These are phyloP conservation scores for Phylloscopus whistleri DNA, from an alignment of 2,113 vertebrate species.

Conservation along the genomic window DNA sequence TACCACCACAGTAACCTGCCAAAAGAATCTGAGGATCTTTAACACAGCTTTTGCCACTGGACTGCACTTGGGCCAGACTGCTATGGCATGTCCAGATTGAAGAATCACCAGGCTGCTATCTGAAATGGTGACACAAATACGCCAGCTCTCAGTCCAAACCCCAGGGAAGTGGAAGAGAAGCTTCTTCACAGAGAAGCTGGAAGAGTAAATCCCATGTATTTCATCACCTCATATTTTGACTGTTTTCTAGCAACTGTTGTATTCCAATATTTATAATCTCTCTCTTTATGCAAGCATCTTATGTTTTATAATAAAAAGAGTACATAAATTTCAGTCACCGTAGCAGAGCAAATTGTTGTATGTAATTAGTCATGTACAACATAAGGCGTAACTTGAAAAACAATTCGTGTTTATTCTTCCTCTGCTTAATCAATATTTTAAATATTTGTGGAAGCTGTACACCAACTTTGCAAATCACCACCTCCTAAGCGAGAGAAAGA, in stretches of 20 bases:
- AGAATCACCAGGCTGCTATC: neutral
- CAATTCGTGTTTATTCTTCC: slow-evolving; percentile 60
- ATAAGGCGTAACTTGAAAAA: slow-evolving; percentile 57
- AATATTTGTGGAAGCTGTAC: slow-evolving; percentile 60
- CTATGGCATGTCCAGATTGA: neutral
- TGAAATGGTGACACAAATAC: slow-evolving; percentile 4
- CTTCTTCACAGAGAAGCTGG: neutral
- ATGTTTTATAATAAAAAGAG: slow-evolving; percentile 64
- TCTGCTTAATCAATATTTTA: slow-evolving; percentile 69
- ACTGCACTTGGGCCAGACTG: neutral
- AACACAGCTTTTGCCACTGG: neutral
- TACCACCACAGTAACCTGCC: neutral
- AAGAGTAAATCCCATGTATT: slow-evolving; percentile 3
- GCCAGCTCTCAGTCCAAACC: neutral
- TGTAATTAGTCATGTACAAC: slow-evolving; percentile 68
- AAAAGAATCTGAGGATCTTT: neutral
- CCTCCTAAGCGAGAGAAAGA: neutral
- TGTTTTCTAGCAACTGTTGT: slow-evolving; percentile 51
- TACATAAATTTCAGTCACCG: slow-evolving; percentile 63
- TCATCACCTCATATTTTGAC: slow-evolving; percentile 11
- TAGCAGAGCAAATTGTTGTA: slow-evolving; percentile 54
- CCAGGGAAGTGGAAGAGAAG: neutral
- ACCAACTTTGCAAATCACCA: slow-evolving; percentile 36
- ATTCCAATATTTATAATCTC: slow-evolving; percentile 61
- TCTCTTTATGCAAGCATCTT: slow-evolving; percentile 55